Evolutionary conservation across 2,113 vertebrate species (phyloP).

Genomic region (Malurus cyaneus): DNA sequence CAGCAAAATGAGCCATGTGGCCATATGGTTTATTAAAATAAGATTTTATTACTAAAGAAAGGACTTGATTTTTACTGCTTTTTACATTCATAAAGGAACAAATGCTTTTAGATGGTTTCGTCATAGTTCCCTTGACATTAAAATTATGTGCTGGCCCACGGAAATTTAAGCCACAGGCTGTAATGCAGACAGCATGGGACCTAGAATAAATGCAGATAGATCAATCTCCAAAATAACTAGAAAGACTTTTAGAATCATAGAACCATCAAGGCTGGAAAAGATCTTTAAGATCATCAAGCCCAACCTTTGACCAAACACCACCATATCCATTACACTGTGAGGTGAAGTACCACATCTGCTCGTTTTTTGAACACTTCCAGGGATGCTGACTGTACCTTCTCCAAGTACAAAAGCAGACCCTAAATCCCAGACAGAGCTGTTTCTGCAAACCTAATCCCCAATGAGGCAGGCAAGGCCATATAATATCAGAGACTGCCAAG

Average conservation of each 20-base stretch:
- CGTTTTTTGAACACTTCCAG: neutral
- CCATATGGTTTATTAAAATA: neutral
- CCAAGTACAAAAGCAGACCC: neutral
- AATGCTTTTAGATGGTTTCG: neutral
- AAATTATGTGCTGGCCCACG: neutral
- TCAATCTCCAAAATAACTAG: neutral
- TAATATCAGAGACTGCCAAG: neutral
- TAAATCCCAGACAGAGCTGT: neutral
- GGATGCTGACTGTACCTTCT: neutral
- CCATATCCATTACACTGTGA: neutral
- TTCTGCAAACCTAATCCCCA: neutral
- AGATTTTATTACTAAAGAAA: neutral
- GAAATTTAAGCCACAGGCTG: neutral
- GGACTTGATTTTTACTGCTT: neutral
- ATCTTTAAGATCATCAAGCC: neutral
- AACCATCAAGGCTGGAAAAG: neutral
- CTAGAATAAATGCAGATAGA: neutral
- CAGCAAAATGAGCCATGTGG: neutral
- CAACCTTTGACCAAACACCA: neutral
- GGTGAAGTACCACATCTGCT: fast-evolving
- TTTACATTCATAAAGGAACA: neutral
- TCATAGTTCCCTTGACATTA: neutral
- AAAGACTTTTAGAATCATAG: neutral
- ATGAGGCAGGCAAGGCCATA: neutral
- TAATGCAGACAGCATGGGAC: neutral